Evolutionary conservation across 1,140 invertebrate species (phyloP).

Genomic region (Chymomyza costata): DNA sequence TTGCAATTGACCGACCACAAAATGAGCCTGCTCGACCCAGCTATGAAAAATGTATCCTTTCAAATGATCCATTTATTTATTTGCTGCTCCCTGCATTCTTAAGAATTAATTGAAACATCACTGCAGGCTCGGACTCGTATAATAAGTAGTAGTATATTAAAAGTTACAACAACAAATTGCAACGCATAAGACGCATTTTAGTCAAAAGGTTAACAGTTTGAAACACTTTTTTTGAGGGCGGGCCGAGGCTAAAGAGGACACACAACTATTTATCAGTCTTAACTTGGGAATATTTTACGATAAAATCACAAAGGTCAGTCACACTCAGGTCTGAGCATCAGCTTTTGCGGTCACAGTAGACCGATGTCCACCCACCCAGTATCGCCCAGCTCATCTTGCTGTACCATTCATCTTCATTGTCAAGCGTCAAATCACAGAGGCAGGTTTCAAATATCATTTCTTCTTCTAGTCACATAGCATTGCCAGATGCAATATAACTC

Average conservation of each 20-base stretch:
- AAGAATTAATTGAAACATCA: slow-evolving; percentile 72
- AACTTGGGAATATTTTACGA: slow-evolving; percentile 57
- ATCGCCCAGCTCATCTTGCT: neutral
- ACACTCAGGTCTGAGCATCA: slow-evolving; percentile 33
- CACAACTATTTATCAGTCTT: slow-evolving; percentile 70
- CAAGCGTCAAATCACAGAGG: slow-evolving; percentile 53
- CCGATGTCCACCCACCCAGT: neutral
- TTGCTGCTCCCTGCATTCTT: slow-evolving; percentile 53
- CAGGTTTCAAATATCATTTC: slow-evolving; percentile 22
- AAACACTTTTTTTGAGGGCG: slow-evolving; percentile 4
- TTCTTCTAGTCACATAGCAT: slow-evolving; percentile 29
- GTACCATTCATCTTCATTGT: slow-evolving; percentile 53
- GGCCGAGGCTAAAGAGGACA: neutral
- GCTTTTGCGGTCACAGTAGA: slow-evolving; percentile 52
- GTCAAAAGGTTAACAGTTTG: slow-evolving; percentile 30
- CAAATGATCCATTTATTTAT: slow-evolving; percentile 62
- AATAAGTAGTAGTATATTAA: slow-evolving; percentile 43
- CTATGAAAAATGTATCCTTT: slow-evolving; percentile 65
- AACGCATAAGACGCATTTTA: slow-evolving; percentile 35
- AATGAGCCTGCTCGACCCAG: slow-evolving; percentile 31
- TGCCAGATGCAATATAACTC: slow-evolving; percentile 44
- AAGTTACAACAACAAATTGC: slow-evolving; percentile 39
- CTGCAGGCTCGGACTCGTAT: slow-evolving; percentile 62
- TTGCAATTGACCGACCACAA: slow-evolving; percentile 3
- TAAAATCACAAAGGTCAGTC: slow-evolving; percentile 37